Base-by-base conservation (phyloP, 2,888 invertebrate genomes). In the Xestobium rufovillosum region DNA sequence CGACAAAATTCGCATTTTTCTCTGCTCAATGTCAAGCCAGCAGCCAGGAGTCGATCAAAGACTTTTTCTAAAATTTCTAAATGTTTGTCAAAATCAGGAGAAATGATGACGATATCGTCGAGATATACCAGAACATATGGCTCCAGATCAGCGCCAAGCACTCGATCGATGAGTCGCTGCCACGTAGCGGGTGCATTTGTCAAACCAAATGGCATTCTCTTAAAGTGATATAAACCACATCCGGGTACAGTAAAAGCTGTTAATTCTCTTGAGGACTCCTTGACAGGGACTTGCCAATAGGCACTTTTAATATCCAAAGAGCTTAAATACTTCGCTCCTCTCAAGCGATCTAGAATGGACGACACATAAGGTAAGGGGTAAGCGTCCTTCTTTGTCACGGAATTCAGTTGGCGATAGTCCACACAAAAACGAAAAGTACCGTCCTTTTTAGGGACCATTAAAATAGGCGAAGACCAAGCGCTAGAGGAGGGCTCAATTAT, bases 301-400 rank as follows among this genome's bases (percentile, higher is more conserved):
- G n/a, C n/a, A n/a, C n/a, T n/a, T n/a, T n/a, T n/a, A n/a, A n/a
- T n/a, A n/a, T n/a, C n/a, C n/a, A n/a, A n/a, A n/a, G n/a, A n/a
- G 1, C 47, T 45, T 19, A 57, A 52, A 13, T 49, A 51, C 14
- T 32, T 41, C 13, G 50, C 45, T 4, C 45, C 38, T 8, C 52
- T 45, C 4, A 55, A 19, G 23, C 45, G 39, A 19, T 55, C 50
- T 4, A 56, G 34, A 10, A 53, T 56, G 1, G 52, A 49, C 0
- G 41, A 45, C 2, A 56, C 51, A 9, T 48, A 43, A 1, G 53
- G 52, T 2, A 51, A 16, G 0, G 50, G 49, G 26, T 36, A 45
- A 14, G 38, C 38, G 23, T 49, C 43, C 13, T 34, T 35, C 13
- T 36, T 38, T 1, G 45, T 50, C 1, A 45, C 33, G 1, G 29